Base-by-base conservation (phyloP, 2,888 invertebrate genomes). In the Unio pictorum region DNA sequence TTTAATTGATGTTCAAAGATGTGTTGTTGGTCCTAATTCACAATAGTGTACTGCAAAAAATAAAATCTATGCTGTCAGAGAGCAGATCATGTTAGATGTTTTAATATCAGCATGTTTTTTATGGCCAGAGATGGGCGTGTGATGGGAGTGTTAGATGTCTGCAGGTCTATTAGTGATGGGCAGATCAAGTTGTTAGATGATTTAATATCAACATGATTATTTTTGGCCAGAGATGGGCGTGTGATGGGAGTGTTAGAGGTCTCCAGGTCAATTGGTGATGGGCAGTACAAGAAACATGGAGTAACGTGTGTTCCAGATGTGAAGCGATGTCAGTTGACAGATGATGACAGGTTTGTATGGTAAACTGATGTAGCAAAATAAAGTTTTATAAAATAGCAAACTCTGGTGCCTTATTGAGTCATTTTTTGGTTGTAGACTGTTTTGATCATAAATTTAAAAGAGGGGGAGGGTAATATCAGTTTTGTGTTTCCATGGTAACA, bases 261-360 rank as follows among this genome's bases (percentile, higher is more conserved):
- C 55, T 91, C 92, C 3, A 84, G 92, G 26, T 91, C 91, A 5
- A 89, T 92, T 56, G 92, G 92, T 17, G 92, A 92, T 81, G 91
- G 91, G 3, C 91, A 90, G 59, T 91, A 90, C 83, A 92, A 92
- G 79, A 89, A 90, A 17, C 86, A 89, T 69, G 92, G 92, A n/a
- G 89, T 92, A 30, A 88, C 86, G 11, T 90, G 90, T 81, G 71
- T 89, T 17, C 92, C 92, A 7, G 91, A 91, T 79, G 84, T 92
- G 60, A 91, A 91, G 76, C 87, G 90, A 72, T 90, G 91, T 81
- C 89, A 90, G 71, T 81, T 92, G 1, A 90, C 91, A 20, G 84
- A 85, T 20, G 82, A 89, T 73, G 91, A 92, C 80, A 88, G 87
- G 91, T 91, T 71, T 63, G 58, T 63, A 34, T 5, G 64, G 23